Conservation (phyloP, 2,113 vertebrate species). For the Oreotrochilus melanogaster region DNA sequence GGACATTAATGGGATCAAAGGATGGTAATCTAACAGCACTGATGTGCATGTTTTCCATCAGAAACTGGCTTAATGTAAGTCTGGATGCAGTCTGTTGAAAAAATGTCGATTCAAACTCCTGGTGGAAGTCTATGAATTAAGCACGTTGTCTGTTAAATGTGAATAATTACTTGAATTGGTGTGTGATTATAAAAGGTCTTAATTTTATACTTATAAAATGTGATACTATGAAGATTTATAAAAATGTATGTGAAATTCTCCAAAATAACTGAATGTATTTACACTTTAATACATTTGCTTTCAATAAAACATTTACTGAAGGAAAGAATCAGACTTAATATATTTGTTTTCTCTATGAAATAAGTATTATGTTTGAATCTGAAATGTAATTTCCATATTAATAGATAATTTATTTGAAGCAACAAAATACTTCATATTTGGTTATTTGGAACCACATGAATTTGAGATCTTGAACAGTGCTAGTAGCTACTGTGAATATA, state of each 20-base stretch:
- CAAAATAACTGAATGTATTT: not conserved
- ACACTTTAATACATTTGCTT: not conserved
- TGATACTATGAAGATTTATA: not conserved
- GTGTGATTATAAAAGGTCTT: not conserved
- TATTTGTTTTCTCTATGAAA: not conserved
- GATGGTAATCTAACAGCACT: not conserved
- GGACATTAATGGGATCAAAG: not conserved
- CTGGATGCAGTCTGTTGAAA: not conserved
- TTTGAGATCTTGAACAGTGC: not conserved
- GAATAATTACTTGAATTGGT: not conserved
- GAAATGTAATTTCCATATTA: conserved; percentile 7
- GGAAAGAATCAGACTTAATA: not conserved
- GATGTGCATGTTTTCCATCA: not conserved
- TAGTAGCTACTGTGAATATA: not conserved
- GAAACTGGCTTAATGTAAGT: not conserved
- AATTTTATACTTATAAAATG: not conserved
- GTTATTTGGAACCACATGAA: not conserved
- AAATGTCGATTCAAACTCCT: not conserved
- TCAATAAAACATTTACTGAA: not conserved
- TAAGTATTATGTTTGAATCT: conserved; percentile 2
- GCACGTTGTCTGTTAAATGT: not conserved
- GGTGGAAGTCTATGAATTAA: not conserved
- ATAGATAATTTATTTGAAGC: not conserved
- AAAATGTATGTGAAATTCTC: not conserved
- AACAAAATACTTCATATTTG: not conserved